These are phyloP conservation scores for Drosophila maculinotata DNA, from an alignment of 2,888 invertebrate species.

Conservation along the genomic window DNA sequence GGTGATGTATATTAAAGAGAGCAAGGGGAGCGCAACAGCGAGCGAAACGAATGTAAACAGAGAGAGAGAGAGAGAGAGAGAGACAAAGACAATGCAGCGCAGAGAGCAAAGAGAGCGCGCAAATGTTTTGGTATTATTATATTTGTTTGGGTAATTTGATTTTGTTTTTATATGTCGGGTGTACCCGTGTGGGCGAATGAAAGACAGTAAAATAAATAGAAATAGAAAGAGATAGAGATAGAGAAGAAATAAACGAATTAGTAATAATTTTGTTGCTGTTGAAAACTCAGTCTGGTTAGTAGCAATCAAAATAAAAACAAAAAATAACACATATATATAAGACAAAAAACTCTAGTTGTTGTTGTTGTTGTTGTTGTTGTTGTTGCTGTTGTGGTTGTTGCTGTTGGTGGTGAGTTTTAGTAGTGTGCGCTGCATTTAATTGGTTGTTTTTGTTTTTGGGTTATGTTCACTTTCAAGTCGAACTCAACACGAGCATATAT, in stretches of 20 bases:
- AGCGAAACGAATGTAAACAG: constrained; percentile 28
- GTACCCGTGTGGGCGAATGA: constrained; percentile 22
- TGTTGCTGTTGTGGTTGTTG: constrained; percentile 30
- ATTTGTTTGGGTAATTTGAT: constrained; percentile 14
- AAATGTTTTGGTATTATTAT: constrained; percentile 6
- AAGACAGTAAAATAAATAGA: constrained; percentile 18
- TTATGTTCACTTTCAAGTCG: constrained; percentile 60
- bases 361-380: constrained; percentile 26
- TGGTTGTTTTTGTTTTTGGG: constrained; percentile 17
- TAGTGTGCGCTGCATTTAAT: constrained; percentile 64
- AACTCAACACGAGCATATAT: constrained; percentile 56
- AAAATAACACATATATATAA: constrained; percentile 17
- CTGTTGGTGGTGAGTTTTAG: constrained; percentile 51
- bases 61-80: constrained; percentile 28
- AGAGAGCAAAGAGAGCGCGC: constrained; percentile 35
- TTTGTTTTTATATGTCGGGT: constrained; percentile 27
- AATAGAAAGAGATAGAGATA: constrained; percentile 22
- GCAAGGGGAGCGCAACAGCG: constrained; percentile 40
- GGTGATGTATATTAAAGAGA: constrained; percentile 15
- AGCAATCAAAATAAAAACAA: constrained; percentile 59
- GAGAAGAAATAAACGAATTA: constrained; percentile 44
- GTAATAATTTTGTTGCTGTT: constrained; percentile 35
- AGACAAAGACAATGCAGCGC: constrained; percentile 29
- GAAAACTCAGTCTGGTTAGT: constrained; percentile 66
- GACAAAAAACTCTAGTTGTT: constrained; percentile 16